Conservation (phyloP, 2,797 vertebrate genomes). For the Tenualosa ilisha region DNA sequence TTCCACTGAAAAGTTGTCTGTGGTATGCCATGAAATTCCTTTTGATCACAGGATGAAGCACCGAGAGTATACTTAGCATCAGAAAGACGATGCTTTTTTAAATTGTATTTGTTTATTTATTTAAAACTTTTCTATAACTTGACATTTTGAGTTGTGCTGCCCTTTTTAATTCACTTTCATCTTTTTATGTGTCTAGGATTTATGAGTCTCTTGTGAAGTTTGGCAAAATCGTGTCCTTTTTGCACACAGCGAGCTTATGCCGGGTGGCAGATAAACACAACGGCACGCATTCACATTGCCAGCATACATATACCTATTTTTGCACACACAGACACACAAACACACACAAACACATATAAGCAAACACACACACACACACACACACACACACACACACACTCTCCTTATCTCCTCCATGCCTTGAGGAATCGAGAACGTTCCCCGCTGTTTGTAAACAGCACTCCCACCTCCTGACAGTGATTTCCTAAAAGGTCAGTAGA, state of each 20-base stretch:
- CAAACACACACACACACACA: neutral
- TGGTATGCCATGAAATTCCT: neutral
- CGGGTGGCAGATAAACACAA: neutral
- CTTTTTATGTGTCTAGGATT: neutral
- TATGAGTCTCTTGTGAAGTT: neutral
- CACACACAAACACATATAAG: neutral
- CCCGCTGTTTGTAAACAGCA: neutral
- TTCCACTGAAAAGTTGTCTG: neutral
- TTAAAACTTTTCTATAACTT: neutral
- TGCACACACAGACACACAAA: constrained; percentile 32
- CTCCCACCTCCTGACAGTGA: neutral
- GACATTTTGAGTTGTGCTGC: constrained; percentile 14
- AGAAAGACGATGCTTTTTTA: neutral
- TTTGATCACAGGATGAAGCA: neutral
- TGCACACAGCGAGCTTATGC: neutral
- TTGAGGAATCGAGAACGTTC: neutral
- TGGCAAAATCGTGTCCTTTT: neutral
- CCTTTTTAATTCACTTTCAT: neutral
- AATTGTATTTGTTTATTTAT: neutral
- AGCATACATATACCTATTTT: neutral
- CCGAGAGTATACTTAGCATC: neutral
- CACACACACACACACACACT: neutral
- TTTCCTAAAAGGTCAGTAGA: constrained; percentile 40
- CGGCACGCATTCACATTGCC: neutral
- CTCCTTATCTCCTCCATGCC: neutral